phyloP scores from a whole-genome alignment of 2,113 vertebrate genomes.

The Etheostoma cragini region DNA sequence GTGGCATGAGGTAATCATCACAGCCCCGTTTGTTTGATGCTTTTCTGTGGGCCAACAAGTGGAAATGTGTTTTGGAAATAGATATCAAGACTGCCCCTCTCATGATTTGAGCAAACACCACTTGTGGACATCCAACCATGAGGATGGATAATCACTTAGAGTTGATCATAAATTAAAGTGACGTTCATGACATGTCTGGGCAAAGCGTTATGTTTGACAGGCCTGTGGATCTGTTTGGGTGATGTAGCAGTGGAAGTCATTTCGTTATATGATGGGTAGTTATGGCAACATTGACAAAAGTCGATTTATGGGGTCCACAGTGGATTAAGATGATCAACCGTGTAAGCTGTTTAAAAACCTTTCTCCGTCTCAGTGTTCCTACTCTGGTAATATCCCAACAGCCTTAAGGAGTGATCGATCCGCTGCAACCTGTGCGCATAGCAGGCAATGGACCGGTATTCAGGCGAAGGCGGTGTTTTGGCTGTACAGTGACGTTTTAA shows the following conservation, averaged over 20 bases:
- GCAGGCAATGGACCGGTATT: slow-evolving; percentile 63
- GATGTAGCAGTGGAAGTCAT: slow-evolving; percentile 70
- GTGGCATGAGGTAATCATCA: slow-evolving; percentile 43
- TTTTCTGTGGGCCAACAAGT: slow-evolving; percentile 55
- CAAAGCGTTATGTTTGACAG: slow-evolving; percentile 35
- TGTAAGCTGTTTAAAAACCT: slow-evolving; percentile 48
- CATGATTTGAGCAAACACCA: neutral
- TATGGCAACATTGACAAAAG: slow-evolving; percentile 66
- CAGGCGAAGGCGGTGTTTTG: slow-evolving; percentile 81
- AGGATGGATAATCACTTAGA: neutral
- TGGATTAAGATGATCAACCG: slow-evolving; percentile 50
- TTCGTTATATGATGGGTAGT: slow-evolving; percentile 60
- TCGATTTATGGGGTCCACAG: slow-evolving; percentile 41
- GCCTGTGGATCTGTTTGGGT: slow-evolving; percentile 50
- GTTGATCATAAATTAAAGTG: slow-evolving; percentile 21
- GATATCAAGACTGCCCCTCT: neutral
- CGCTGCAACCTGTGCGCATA: slow-evolving; percentile 78
- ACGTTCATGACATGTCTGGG: neutral
- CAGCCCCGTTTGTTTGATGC: slow-evolving; percentile 10
- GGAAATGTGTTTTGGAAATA: slow-evolving; percentile 40
- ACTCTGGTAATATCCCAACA: slow-evolving; percentile 33
- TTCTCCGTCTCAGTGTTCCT: slow-evolving; percentile 28
- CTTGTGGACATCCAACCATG: neutral
- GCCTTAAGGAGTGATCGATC: slow-evolving; percentile 65
- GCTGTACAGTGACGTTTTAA: slow-evolving; percentile 82